Evolutionary conservation across 2,797 vertebrate genomes (phyloP), one percentile per base, ranked within the genome.

Genomic region (Psittacula echo): DNA sequence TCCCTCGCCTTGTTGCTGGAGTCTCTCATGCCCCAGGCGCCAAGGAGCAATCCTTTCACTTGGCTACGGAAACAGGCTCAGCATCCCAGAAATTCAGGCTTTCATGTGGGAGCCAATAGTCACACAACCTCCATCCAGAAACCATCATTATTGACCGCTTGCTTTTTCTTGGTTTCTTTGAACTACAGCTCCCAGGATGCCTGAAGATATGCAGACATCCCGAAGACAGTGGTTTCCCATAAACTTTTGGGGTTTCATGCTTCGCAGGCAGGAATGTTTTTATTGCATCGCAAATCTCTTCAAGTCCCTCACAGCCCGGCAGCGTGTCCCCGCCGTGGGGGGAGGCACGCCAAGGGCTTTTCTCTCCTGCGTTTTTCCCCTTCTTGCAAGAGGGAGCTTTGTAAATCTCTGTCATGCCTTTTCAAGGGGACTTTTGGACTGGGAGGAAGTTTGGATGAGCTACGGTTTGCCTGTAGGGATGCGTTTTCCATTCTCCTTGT

Each of bases 171-270:
- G 67, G 83, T 85, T 74, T 88, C 95, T 97, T 97, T 97, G 96
- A 96, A 96, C 96, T 96, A 94, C 95, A 95, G 97, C 87, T 97
- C 97, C 97, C 96, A 96, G 95, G 97, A 97, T 97, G 95, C 96
- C 96, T 71, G 93, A 96, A 97, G 96, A 92, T 96, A 97, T 97
- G 97, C 96, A 97, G 97, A 97, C 97, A 89, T 90, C 85, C 94
- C 29, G 11, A 97, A 97, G 97, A 97, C 97, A 96, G 97, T 96
- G 97, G 97, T 97, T 97, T 97, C 96, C 93, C 95, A 95, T 96
- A 96, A 97, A 97, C 89, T 95, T 96, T 92, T 95, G 94, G 96
- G 97, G 96, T 97, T 97, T 97, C 93, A 96, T 96, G 96, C 96
- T 94, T 95, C 95, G 95, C 93, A 78, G 81, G 89, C 96, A 96